A percentile compares a stretch with the other conserved stretches of the same genome.
Evolutionary conservation across 1,140 invertebrate genomes (phyloP).

Genomic region (Steinernema khuongi): DNA sequence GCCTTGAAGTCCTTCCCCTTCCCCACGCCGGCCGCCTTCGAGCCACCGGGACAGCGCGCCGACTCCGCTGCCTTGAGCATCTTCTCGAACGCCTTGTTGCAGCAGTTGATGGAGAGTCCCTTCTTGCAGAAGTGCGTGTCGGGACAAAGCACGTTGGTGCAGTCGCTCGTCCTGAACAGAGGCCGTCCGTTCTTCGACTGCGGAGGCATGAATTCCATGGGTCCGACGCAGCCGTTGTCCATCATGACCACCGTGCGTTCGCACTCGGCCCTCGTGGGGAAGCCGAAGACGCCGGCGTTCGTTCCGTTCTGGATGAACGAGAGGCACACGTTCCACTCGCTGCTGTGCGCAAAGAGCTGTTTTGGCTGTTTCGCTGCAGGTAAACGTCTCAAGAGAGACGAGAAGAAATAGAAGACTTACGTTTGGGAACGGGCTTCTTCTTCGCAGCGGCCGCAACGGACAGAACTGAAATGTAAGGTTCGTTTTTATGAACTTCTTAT

Average conservation of each 20-base stretch:
- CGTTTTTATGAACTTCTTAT: too few species aligned
- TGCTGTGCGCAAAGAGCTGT: background rate
- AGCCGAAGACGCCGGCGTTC: constrained; percentile 11
- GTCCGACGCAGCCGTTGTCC: background rate
- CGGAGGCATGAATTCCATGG: background rate
- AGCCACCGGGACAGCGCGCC: background rate
- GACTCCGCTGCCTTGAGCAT: background rate
- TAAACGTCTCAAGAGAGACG: too few species aligned
- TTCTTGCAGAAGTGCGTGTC: background rate
- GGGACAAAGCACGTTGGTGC: background rate
- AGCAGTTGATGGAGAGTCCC: background rate
- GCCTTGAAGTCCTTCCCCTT: background rate
- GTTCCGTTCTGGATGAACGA: background rate
- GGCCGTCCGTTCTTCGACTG: background rate
- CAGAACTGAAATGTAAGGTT: too few species aligned
- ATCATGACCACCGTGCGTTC: background rate
- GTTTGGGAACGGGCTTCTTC: too few species aligned
- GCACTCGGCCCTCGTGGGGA: background rate
- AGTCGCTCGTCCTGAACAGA: background rate
- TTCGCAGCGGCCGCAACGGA: too few species aligned
- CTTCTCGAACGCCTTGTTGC: background rate
- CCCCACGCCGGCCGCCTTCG: background rate
- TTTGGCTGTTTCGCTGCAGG: too few species aligned
- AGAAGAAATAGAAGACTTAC: too few species aligned
- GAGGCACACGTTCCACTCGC: background rate